Percentiles rank a stretch among this genome's conserved stretches.
Evolutionary conservation across 2,888 invertebrate species (phyloP).

Genomic region (Coenonympha arcania): DNA sequence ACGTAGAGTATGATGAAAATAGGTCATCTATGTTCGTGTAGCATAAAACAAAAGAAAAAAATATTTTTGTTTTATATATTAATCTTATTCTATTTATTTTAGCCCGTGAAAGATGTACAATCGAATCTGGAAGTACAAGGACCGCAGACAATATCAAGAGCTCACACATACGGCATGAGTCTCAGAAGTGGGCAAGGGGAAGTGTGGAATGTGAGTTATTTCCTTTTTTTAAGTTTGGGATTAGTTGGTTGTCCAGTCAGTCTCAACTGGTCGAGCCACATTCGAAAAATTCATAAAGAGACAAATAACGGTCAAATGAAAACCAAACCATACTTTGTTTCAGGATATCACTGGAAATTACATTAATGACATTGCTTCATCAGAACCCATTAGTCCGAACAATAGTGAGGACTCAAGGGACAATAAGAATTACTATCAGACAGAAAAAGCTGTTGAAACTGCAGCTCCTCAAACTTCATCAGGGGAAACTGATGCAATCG

Average conservation of each 20-base stretch:
- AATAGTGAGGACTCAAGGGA: too few species aligned
- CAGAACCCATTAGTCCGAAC: not conserved
- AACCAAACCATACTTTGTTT: not conserved
- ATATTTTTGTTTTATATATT: too few species aligned
- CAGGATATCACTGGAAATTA: not conserved
- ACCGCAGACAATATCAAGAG: not conserved
- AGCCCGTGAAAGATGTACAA: not conserved
- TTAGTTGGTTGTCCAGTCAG: too few species aligned
- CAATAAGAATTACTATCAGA: too few species aligned
- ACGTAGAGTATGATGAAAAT: too few species aligned
- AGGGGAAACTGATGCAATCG: not conserved
- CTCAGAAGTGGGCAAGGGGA: not conserved
- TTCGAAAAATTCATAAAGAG: too few species aligned
- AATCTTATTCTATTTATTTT: not conserved
- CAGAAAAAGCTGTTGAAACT: not conserved
- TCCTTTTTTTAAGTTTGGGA: not conserved
- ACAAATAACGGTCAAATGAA: not conserved
- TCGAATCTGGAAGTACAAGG: not conserved
- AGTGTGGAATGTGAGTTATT: not conserved
- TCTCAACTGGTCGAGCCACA: too few species aligned
- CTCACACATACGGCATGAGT: not conserved
- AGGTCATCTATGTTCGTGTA: too few species aligned
- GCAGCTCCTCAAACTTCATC: not conserved
- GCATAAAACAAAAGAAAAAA: too few species aligned
- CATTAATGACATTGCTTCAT: not conserved